A percentile compares a stretch with the other conserved stretches of the same genome.
Conservation (phyloP, 2,888 invertebrate species). For the Mechanitis mazaeus region DNA sequence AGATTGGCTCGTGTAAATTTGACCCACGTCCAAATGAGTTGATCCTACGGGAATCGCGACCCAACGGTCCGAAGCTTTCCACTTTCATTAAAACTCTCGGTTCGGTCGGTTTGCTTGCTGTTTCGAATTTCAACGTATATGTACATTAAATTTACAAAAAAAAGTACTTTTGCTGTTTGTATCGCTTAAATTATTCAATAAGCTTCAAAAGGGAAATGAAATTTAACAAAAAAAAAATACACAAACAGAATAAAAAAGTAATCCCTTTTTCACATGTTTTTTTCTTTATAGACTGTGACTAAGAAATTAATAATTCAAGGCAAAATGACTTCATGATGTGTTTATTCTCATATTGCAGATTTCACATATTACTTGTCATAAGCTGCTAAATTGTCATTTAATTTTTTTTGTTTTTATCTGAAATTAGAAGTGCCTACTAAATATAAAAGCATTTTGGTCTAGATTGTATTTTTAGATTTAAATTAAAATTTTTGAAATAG, state of each 20-base stretch:
- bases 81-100: conserved; percentile 47
- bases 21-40: conserved; percentile 61
- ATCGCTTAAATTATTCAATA: neutral
- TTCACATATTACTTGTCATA: conserved; percentile 12
- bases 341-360: conserved; percentile 19
- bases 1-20: conserved; percentile 63
- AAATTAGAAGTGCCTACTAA: conserved; percentile 8
- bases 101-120: conserved; percentile 21
- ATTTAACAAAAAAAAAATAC: no score
- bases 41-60: conserved; percentile 48
- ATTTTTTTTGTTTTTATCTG: neutral
- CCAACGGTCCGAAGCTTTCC: conserved; percentile 36
- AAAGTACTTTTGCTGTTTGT: neutral
- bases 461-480: no score
- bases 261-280: no score
- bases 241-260: no score
- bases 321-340: conserved; percentile 7
- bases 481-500: no score
- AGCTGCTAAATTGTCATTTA: neutral
- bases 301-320: no score
- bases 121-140: neutral
- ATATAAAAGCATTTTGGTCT: no score
- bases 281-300: no score
- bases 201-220: neutral
- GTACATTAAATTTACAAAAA: neutral